phyloP scores from a whole-genome alignment of 2,888 invertebrate genomes.

The Cryptocephalus primarius region DNA sequence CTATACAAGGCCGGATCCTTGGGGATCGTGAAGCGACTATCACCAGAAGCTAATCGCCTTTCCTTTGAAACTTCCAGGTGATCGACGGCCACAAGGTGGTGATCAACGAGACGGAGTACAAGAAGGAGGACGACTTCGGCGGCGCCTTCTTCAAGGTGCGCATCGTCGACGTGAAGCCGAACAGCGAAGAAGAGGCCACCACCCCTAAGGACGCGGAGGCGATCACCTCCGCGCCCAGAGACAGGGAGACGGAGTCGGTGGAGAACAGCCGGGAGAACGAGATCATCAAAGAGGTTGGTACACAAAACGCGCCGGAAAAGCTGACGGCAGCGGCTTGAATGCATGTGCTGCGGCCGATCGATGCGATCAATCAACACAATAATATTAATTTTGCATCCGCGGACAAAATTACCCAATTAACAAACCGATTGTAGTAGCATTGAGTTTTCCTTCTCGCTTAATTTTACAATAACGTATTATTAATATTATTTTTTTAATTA shows the following conservation, averaged over 20 bases:
- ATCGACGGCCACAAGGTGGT: conserved; percentile 44
- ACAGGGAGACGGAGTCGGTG: conserved; percentile 24
- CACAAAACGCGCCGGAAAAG: conserved; percentile 25
- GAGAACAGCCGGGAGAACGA: conserved; percentile 29
- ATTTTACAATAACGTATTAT: conserved; percentile 1
- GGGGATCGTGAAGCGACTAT: too few relatives aligned
- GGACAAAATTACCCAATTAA: neutral
- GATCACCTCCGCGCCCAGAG: conserved; percentile 6
- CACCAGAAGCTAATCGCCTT: too few relatives aligned
- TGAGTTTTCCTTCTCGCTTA: conserved; percentile 1
- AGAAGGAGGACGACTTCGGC: conserved; percentile 30
- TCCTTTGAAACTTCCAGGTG: conserved; percentile 26
- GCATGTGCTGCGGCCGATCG: conserved; percentile 5
- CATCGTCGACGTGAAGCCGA: conserved; percentile 38
- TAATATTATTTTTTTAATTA: neutral
- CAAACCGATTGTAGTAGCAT: conserved; percentile 4
- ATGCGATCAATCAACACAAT: conserved; percentile 1
- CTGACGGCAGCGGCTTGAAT: conserved; percentile 13
- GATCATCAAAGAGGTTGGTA: conserved; percentile 31
- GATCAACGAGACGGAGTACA: conserved; percentile 44
- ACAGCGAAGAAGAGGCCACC: conserved; percentile 21
- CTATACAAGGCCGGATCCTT: too few relatives aligned
- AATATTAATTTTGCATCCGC: neutral
- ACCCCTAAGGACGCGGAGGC: conserved; percentile 20
- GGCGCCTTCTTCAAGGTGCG: conserved; percentile 37